phyloP scores from a whole-genome alignment of 2,888 invertebrate species.

The Altica lythri region DNA sequence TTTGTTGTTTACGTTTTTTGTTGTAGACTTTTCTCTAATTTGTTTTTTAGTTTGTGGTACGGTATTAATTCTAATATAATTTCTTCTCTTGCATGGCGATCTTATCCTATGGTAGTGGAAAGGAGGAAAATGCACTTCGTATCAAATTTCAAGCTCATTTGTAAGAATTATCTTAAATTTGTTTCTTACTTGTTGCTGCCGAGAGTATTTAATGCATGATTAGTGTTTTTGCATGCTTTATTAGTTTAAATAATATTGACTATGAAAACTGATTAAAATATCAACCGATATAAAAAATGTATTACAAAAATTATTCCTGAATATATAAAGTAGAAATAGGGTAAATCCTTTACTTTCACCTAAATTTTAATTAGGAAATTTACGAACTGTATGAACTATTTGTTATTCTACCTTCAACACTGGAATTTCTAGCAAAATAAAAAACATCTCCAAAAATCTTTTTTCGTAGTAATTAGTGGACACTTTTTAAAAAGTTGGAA shows the following conservation, averaged over 20 bases:
- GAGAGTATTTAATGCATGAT: conserved; percentile 30
- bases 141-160: conserved; percentile 69
- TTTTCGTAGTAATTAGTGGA: no score
- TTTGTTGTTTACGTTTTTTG: no score
- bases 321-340: no score
- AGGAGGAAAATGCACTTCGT: conserved; percentile 70
- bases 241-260: conserved; percentile 1
- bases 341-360: no score
- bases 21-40: conserved; percentile 22
- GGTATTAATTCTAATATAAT: conserved; percentile 53
- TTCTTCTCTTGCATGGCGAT: conserved; percentile 65
- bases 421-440: no score
- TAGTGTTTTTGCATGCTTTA: conserved; percentile 28
- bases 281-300: no score
- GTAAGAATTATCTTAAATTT: conserved; percentile 59
- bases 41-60: conserved; percentile 41
- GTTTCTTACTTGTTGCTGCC: conserved; percentile 30
- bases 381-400: no score
- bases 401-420: no score
- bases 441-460: no score
- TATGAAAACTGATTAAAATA: conserved; percentile 7
- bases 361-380: no score
- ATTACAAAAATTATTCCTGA: no score
- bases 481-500: no score
- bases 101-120: conserved; percentile 64